Evolutionary conservation across 2,888 invertebrate species (phyloP).

Genomic region (Drosophila paranaensis): DNA sequence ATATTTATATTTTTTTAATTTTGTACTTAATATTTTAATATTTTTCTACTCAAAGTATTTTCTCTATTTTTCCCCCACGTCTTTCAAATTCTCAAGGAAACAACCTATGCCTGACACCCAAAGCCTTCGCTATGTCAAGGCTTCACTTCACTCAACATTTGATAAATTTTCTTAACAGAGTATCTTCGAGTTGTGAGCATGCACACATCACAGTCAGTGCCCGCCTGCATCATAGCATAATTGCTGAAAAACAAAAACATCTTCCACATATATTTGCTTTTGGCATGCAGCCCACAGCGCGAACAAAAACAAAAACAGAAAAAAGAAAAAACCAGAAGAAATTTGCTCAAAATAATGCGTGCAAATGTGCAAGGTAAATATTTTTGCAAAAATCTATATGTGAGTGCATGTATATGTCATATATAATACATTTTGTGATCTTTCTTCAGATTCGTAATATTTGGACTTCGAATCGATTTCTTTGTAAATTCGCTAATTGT

Average conservation of each 20-base stretch:
- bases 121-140: no score
- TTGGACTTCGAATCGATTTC: neutral
- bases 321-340: neutral
- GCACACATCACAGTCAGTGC: conserved; percentile 2
- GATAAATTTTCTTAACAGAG: conserved; percentile 1
- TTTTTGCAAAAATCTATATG: conserved; percentile 35
- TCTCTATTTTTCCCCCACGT: neutral
- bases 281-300: conserved; percentile 45
- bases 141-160: neutral
- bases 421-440: neutral
- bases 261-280: conserved; percentile 17
- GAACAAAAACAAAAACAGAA: neutral
- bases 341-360: conserved; percentile 25
- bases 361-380: conserved; percentile 58
- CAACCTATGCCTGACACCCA: no score
- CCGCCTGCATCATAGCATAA: conserved; percentile 21
- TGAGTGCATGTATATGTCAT: no score
- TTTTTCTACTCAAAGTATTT: neutral
- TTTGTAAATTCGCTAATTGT: conserved; percentile 44
- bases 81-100: neutral
- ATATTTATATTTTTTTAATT: neutral
- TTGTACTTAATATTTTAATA: neutral
- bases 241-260: conserved; percentile 21
- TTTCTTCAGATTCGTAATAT: neutral
- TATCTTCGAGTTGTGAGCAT: conserved; percentile 9